Base-by-base conservation (phyloP, 2,888 invertebrate genomes). In the Thysanoteuthis rhombus region DNA sequence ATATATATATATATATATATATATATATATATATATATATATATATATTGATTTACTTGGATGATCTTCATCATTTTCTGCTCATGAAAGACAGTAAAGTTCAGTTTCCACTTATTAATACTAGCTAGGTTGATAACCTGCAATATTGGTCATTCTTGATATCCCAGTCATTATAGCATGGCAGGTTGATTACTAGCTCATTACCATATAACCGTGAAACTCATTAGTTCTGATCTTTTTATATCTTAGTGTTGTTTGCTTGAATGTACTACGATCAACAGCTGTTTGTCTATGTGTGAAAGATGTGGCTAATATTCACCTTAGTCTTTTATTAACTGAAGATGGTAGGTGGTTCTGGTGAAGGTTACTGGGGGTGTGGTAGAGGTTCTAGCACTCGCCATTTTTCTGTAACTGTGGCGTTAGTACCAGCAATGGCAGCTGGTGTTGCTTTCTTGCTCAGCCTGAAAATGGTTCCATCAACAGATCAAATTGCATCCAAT, bases 311-410 rank as follows among this genome's bases (percentile, higher is more conserved):
- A 91, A 36, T 91, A 10, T 32, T 91, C 28, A 22, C 38, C 5
- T 90, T 90, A 16, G 12, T 90, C 25, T 90, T 90, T 38, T 90
- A 39, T 90, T 42, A 38, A 39, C 90, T 25, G 90, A 42, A 10
- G 42, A 92, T 92, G n/a, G n/a, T n/a, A 75, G 75, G n/a, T 75
- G 75, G n/a, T 75, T 75, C 75, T 75, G 32, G 75, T n/a, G 75
- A 52, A 25, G 25, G 52, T 28, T 25, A 6, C 25, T 6, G 25
- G 52, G 25, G 25, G 52, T 52, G 25, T 2, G 25, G 22, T 52
- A 52, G n/a, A 75, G 32, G n/a, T 75, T 75, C n/a, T 32, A 75
- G n/a, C 75, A 75, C 75, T 75, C n/a, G 19, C n/a, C 75, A 75
- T 12, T 75, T 75, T 75, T 75, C 75, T 75, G 75, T 75, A 75